Evolutionary conservation across 92 coral and sea anemone species (phyloP), one percentile per base, ranked within the genome.

Genomic region (Epizoanthus rinbou): DNA sequence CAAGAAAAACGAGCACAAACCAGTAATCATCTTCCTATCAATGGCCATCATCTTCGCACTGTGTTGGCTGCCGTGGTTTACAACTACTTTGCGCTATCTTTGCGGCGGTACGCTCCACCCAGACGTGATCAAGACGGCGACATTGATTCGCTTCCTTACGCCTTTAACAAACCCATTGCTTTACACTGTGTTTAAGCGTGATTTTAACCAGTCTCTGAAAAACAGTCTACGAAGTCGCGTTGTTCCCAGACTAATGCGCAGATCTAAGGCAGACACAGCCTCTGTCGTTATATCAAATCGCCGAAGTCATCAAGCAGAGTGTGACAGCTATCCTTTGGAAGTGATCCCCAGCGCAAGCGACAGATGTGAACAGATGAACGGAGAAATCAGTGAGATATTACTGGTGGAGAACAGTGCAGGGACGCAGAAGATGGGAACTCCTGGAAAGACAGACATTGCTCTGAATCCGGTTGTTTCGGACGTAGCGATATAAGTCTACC

Each of bases 1-100:
- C 18, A 33, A 37, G 15, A 65, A 65, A 28, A 16, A 23, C 25
- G 43, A 65, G 45, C 37, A 37, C 39, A 65, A 65, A 65, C 71
- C 71, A 25, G 71, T 28, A 5, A 37, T 60, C 16, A 67, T 88
- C 28, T 88, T 88, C 69, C 75, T 81, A 2, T 22, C 62, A 2
- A 88, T 88, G 91, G 91, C 88, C 33, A 57, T 82, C n/a, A 9
- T 89, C 54, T 89, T 69, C 28, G 79, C 74, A 15, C 57, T 83
- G 16, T 88, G 91, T 69, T 88, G 91, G 91, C 25, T 88, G 60
- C 91, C 91, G 0, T 88, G 86, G 75, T 85, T 88, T 52, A 57
- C 84, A 8, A 8, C 85, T 7, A 54, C 84, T 8, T 43, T 88
- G 11, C 1, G 6, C n/a, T 50, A 6, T 13, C 54, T 50, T 50